phyloP scores from a whole-genome alignment of 2,113 vertebrate species.

The Probosciger aterrimus region DNA sequence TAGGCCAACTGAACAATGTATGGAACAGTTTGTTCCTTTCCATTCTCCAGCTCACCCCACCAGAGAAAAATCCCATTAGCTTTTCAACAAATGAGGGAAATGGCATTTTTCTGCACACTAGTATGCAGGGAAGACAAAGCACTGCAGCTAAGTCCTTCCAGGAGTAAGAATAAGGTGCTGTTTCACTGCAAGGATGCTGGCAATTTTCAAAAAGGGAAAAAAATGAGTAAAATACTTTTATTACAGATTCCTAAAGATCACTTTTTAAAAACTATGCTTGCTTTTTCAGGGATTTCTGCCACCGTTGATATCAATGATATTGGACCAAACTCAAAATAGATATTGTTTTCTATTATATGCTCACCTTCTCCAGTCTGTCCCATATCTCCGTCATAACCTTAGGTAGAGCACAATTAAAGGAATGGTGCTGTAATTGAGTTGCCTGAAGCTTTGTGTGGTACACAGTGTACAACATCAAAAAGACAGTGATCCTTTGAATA shows the following conservation, averaged over 20 bases:
- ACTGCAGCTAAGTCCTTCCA: background rate
- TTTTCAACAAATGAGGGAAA: background rate
- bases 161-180: background rate
- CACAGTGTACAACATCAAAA: fast-evolving
- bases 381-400: slow-evolving; percentile 69
- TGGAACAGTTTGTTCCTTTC: background rate
- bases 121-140: background rate
- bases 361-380: slow-evolving; percentile 49
- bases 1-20: background rate
- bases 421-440: background rate
- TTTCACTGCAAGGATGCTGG: background rate
- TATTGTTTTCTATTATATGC: background rate
- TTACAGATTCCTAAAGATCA: background rate
- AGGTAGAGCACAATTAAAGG: background rate
- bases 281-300: background rate
- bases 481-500: background rate
- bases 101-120: background rate
- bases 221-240: background rate
- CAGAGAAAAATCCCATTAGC: background rate
- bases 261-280: background rate
- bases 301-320: background rate
- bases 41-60: background rate
- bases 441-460: background rate
- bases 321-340: background rate
- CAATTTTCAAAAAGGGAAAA: background rate